Evolutionary conservation across 2,113 vertebrate genomes (phyloP), one percentile per base, ranked within the genome.

Genomic region (Lamprotornis superbus): DNA sequence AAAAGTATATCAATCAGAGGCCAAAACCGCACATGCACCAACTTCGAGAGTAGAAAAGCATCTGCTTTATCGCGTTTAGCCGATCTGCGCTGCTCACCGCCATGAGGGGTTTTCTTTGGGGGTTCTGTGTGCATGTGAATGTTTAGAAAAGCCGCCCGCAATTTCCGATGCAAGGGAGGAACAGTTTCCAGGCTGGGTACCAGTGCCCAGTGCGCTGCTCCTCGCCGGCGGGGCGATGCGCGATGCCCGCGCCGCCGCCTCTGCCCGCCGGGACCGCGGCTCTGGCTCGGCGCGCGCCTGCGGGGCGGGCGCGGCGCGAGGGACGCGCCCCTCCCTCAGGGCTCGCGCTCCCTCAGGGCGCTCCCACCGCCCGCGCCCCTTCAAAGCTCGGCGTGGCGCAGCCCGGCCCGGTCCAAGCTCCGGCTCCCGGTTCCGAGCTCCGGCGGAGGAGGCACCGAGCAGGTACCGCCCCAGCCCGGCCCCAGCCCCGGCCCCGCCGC

Each of bases 161-260:
- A 86, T 94, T 95, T 80, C 95, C 81, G 83, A 94, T 60, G 74
- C 67, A 11, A 79, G 90, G 85, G 8, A 69, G 84, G 78, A 80
- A 50, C 91, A 37, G 83, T 94, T 94, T 95, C 95, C 91, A 82
- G 85, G 59, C 7, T 31, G 74, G 85, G 60, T 1, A 10, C 11
- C 84, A 1, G 74, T 3, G 74, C 7, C 64, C 73, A 4, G 88
- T 1, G 68, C 39, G 74, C 68, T 0, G 74, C 63, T 80, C 20
- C 49, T 5, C 12, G 44, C 52, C 56, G 2, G 50, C 33, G 27
- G 68, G 59, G 52, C 37, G 16, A 5, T 8, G 40, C 40, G 14
- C 40, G 40, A 14, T 15, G 42, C 50, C 60, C 0, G 27, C 42
- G 31, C 92, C 44, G 4, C 57, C 35, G 60, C 39, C 35, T 27